phyloP scores from a whole-genome alignment of 2,797 vertebrate species.

The Poeciliopsis paucimaculata region DNA sequence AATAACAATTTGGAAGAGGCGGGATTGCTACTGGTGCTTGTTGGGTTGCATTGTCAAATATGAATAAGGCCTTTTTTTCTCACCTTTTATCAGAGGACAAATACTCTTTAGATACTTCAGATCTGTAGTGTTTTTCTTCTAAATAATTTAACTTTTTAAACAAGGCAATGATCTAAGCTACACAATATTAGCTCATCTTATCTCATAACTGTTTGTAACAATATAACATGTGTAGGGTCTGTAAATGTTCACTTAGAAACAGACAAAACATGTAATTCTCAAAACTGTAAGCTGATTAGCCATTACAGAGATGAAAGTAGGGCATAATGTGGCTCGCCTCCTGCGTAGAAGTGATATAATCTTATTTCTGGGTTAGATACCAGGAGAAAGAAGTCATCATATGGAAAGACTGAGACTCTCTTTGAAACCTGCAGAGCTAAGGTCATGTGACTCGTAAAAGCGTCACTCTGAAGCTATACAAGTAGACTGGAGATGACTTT shows the following conservation, averaged over 20 bases:
- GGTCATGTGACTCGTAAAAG: slow-evolving; percentile 46
- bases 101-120: background rate
- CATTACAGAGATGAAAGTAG: background rate
- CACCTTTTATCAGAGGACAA: slow-evolving; percentile 16
- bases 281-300: background rate
- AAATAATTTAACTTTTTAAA: background rate
- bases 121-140: background rate
- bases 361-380: slow-evolving; percentile 37
- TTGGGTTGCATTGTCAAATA: slow-evolving; percentile 45
- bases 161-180: slow-evolving; percentile 11
- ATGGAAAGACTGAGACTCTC: slow-evolving; percentile 37
- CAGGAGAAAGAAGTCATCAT: slow-evolving; percentile 57
- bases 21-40: slow-evolving; percentile 27
- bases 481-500: slow-evolving; percentile 22
- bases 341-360: slow-evolving; percentile 46
- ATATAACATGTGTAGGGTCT: slow-evolving; percentile 16
- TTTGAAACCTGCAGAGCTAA: slow-evolving; percentile 31
- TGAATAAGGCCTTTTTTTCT: slow-evolving; percentile 30
- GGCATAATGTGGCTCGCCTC: slow-evolving; percentile 28
- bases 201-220: slow-evolving; percentile 30
- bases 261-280: background rate
- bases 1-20: slow-evolving; percentile 59
- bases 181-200: slow-evolving; percentile 13
- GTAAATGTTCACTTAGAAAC: slow-evolving; percentile 10
- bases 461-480: slow-evolving; percentile 8